Evolutionary conservation across 2,888 invertebrate genomes (phyloP).

Genomic region (Neocrepidodera transversa): DNA sequence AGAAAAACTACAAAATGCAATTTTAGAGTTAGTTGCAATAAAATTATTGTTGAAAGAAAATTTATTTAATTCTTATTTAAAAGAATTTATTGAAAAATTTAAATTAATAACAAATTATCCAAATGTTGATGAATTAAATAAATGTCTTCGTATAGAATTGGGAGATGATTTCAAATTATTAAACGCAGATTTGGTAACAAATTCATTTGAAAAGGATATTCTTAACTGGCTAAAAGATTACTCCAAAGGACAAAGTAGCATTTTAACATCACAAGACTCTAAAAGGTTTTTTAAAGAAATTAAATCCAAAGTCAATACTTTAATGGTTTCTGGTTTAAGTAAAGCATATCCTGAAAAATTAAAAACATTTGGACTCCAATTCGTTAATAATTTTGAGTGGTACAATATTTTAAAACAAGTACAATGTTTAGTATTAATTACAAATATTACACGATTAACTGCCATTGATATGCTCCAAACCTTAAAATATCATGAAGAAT

Average conservation of each 20-base stretch:
- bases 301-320: neutral
- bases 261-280: neutral
- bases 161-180: slow-evolving; percentile 24
- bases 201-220: slow-evolving; percentile 30
- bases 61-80: neutral
- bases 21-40: slow-evolving; percentile 2
- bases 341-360: slow-evolving; percentile 27
- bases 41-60: neutral
- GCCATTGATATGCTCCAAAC: slow-evolving; percentile 25
- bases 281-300: neutral
- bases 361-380: slow-evolving; percentile 11
- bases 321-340: slow-evolving; percentile 23
- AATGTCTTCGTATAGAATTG: slow-evolving; percentile 9
- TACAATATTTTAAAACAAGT: neutral
- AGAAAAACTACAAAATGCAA: slow-evolving; percentile 10
- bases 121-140: slow-evolving; percentile 22
- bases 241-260: slow-evolving; percentile 17
- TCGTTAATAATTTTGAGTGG: neutral
- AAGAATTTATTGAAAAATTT: slow-evolving; percentile 29
- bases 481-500: neutral
- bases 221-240: slow-evolving; percentile 29
- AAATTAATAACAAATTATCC: slow-evolving; percentile 25
- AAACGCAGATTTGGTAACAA: slow-evolving; percentile 24
- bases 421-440: slow-evolving; percentile 1
- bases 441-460: slow-evolving; percentile 15